Conservation (phyloP, 2,888 invertebrate species). For the Cephus pulcher region DNA sequence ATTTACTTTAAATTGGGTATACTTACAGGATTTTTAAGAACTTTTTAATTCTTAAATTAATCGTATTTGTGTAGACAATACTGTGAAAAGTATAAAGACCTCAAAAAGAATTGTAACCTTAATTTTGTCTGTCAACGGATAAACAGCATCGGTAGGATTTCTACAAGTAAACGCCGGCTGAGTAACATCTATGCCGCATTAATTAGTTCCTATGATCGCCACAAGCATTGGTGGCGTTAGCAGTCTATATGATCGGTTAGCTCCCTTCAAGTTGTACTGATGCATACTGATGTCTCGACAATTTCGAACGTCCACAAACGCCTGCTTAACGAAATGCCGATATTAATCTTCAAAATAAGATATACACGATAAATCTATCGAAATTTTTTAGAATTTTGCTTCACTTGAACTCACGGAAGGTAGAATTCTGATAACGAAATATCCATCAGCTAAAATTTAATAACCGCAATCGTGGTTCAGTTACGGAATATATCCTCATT, state of each 20-base stretch:
- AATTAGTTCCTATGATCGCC: background rate
- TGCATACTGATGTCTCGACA: background rate
- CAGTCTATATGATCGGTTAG: background rate
- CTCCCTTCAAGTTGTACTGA: background rate
- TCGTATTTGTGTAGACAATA: background rate
- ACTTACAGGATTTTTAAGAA: background rate
- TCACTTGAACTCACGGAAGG: background rate
- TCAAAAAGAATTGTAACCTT: background rate
- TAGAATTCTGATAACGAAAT: background rate
- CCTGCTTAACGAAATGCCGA: background rate
- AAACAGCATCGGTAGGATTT: background rate
- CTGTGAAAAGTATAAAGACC: background rate
- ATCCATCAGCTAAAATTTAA: background rate
- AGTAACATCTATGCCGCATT: background rate
- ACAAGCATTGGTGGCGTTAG: background rate
- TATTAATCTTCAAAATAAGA: background rate
- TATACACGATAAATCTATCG: background rate
- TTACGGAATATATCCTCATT: too few species aligned
- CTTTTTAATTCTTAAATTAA: background rate
- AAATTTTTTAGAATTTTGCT: background rate
- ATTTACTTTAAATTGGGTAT: background rate
- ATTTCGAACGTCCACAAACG: background rate
- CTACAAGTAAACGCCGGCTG: background rate
- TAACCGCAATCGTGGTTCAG: too few species aligned
- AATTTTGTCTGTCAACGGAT: background rate